A percentile compares a stretch with the other conserved stretches of the same genome.
phyloP scores from a whole-genome alignment of 2,888 invertebrate genomes.

The Molorchus minor region DNA sequence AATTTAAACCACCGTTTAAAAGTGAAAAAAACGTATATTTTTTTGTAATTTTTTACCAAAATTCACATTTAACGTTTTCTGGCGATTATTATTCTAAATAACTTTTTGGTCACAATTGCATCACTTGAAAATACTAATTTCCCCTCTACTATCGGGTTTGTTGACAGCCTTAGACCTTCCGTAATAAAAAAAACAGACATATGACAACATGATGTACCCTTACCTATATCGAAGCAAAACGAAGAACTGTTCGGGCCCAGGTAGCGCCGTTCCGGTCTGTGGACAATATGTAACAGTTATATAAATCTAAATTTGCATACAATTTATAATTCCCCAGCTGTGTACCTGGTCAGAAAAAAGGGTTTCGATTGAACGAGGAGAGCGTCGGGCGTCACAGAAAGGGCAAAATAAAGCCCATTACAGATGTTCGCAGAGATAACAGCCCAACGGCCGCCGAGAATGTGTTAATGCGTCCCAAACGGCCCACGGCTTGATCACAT shows the following conservation, averaged over 20 bases:
- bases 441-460: slow-evolving; percentile 4
- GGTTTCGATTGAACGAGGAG: slow-evolving; percentile 39
- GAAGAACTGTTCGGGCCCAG: slow-evolving; percentile 33
- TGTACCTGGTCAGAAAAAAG: slow-evolving; percentile 42
- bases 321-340: slow-evolving; percentile 44
- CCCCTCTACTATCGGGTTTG: too few relatives aligned
- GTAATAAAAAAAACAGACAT: too few relatives aligned
- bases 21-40: too few relatives aligned
- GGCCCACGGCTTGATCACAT: slow-evolving; percentile 33
- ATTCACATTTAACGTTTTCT: too few relatives aligned
- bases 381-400: slow-evolving; percentile 29
- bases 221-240: neutral
- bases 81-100: too few relatives aligned
- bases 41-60: too few relatives aligned
- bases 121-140: too few relatives aligned
- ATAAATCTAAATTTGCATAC: slow-evolving; percentile 54
- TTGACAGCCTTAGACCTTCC: too few relatives aligned
- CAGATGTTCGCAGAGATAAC: slow-evolving; percentile 52
- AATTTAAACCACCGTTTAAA: too few relatives aligned
- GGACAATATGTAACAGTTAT: slow-evolving; percentile 55
- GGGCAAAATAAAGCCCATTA: slow-evolving; percentile 42
- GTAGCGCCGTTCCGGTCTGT: slow-evolving; percentile 51
- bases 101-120: too few relatives aligned
- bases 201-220: too few relatives aligned
- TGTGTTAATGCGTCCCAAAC: neutral